Evolutionary conservation across 2,797 vertebrate species (phyloP).

Genomic region (Rhynchonycteris naso): DNA sequence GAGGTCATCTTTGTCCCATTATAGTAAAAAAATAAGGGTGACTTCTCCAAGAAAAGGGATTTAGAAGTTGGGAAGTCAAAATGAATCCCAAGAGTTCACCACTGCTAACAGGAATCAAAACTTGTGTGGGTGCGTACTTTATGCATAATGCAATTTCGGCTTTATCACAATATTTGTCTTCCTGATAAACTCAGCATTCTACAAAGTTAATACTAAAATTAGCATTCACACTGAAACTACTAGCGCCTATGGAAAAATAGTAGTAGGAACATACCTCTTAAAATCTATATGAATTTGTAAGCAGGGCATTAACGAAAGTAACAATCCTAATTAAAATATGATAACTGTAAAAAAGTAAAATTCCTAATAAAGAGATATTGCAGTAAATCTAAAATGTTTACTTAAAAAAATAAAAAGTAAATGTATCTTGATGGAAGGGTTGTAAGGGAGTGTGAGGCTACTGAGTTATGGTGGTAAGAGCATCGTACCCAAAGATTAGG

Average conservation of each 20-base stretch:
- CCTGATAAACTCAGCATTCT: background rate
- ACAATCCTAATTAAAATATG: background rate
- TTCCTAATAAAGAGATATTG: slow-evolving; percentile 14
- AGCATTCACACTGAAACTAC: background rate
- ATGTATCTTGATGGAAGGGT: background rate
- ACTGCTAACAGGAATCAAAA: background rate
- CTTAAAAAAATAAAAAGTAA: background rate
- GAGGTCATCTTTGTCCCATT: background rate
- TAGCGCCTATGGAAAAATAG: background rate
- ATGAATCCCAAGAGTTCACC: background rate
- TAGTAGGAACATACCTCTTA: background rate
- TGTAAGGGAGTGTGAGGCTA: background rate
- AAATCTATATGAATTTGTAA: slow-evolving; percentile 1
- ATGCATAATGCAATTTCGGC: background rate
- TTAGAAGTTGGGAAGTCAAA: background rate
- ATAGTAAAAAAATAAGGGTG: too few relatives aligned
- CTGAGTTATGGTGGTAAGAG: background rate
- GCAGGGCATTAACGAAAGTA: background rate
- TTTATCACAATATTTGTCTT: background rate
- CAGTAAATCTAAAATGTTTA: background rate
- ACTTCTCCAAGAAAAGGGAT: background rate
- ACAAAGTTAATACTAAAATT: slow-evolving; percentile 25
- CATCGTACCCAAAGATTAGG: background rate
- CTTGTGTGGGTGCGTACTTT: background rate
- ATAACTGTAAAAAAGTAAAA: background rate